Evolutionary conservation across 2,888 invertebrate genomes (phyloP).

Genomic region (Sminthurides aquaticus): DNA sequence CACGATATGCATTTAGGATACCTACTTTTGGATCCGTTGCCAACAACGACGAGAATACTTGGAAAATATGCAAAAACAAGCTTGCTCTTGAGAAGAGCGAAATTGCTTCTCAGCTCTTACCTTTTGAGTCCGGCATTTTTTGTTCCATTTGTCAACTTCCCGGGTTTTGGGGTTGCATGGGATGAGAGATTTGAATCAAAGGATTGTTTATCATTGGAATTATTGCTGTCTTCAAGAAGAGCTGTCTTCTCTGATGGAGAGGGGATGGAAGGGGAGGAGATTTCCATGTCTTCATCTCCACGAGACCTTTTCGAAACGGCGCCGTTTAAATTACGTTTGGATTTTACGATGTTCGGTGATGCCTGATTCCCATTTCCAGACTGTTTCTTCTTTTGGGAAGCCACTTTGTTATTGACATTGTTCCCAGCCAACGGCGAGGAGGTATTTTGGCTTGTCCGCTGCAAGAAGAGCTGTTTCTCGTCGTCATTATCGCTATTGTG

Average conservation of each 20-base stretch:
- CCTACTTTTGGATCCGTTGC: no score
- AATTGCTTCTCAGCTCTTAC: no score
- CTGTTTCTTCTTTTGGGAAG: not conserved
- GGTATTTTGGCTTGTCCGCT: not conserved
- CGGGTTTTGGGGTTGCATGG: constrained; percentile 20
- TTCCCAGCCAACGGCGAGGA: no score
- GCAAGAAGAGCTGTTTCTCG: not conserved
- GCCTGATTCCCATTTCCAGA: no score
- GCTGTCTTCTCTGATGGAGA: not conserved
- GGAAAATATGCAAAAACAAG: not conserved
- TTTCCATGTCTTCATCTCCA: not conserved
- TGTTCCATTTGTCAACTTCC: constrained; percentile 39
- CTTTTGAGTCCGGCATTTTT: constrained; percentile 41
- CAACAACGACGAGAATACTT: no score
- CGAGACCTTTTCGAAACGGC: not conserved
- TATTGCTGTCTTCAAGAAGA: not conserved
- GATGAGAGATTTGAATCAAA: no score
- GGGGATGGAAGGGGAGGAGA: not conserved
- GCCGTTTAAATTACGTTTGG: not conserved
- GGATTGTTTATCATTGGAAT: not conserved
- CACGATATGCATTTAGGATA: no score
- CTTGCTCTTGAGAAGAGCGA: not conserved
- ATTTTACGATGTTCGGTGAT: not conserved
- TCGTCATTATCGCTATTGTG: not conserved
- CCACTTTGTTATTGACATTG: not conserved